phyloP scores from a whole-genome alignment of 1,140 invertebrate species.

The Cepaea nemoralis region DNA sequence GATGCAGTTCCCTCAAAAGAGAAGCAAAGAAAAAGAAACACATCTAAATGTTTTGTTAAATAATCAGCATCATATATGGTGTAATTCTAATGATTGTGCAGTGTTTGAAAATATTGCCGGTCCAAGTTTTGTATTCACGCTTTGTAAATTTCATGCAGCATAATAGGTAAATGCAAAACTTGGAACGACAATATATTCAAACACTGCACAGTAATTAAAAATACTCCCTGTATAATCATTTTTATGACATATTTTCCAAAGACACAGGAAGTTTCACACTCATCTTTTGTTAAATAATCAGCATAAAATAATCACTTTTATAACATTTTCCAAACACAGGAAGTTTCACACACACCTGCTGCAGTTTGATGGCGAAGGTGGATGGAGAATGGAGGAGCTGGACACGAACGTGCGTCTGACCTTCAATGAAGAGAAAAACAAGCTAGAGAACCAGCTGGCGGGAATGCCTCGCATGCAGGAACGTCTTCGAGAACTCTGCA shows the following conservation, averaged over 20 bases:
- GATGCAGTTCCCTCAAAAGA: no score
- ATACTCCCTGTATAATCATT: no score
- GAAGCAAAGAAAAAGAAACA: no score
- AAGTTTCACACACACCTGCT: constrained; percentile 95
- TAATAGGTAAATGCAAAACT: no score
- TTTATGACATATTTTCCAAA: constrained; percentile 28
- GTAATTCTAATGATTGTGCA: no score
- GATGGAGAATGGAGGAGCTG: constrained; percentile 84
- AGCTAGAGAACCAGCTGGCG: constrained; percentile 73
- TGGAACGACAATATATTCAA: no score
- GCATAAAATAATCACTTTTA: neutral
- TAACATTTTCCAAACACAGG: constrained; percentile 74
- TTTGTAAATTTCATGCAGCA: no score
- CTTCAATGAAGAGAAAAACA: constrained; percentile 75
- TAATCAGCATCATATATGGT: no score
- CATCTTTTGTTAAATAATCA: constrained; percentile 71
- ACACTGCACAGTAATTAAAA: no score
- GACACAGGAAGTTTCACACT: constrained; percentile 91
- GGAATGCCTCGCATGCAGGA: constrained; percentile 73
- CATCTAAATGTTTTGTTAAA: no score
- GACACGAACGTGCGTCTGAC: constrained; percentile 73
- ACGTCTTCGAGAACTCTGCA: constrained; percentile 72
- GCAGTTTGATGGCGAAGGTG: constrained; percentile 94
- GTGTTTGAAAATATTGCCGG: no score
- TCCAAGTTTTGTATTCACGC: no score